Percentiles rank a stretch among this genome's conserved stretches.
phyloP scores from a whole-genome alignment of 1,140 invertebrate genomes.

The Caenorhabditis latens region DNA sequence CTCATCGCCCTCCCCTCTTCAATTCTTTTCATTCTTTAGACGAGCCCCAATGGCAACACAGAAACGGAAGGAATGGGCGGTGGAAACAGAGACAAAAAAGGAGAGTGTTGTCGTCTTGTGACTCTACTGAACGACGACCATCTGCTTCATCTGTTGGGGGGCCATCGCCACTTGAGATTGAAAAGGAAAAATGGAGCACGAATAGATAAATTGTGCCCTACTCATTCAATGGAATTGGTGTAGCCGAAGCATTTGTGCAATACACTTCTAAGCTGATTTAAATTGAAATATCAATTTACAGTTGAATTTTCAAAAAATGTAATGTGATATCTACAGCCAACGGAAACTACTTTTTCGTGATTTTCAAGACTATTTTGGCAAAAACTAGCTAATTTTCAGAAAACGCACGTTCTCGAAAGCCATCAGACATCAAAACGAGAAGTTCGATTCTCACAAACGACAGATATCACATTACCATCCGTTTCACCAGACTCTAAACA shows the following conservation, averaged over 20 bases:
- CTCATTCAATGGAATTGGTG: too few relatives aligned
- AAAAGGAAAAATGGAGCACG: background rate
- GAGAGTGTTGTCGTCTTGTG: slow-evolving; percentile 39
- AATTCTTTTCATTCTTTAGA: slow-evolving; percentile 7
- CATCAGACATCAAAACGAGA: background rate
- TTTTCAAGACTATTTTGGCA: too few relatives aligned
- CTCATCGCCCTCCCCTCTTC: background rate
- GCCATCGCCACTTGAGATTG: background rate
- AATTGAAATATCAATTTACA: too few relatives aligned
- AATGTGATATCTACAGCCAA: too few relatives aligned
- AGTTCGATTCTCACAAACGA: background rate
- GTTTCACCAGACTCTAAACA: background rate
- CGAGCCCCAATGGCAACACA: background rate
- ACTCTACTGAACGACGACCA: slow-evolving; percentile 46
- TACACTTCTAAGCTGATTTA: too few relatives aligned
- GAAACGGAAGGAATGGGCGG: slow-evolving; percentile 15
- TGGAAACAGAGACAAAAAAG: slow-evolving; percentile 22
- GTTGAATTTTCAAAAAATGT: too few relatives aligned
- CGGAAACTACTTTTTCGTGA: too few relatives aligned
- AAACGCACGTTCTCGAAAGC: background rate
- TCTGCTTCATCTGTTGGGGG: background rate
- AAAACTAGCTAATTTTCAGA: background rate
- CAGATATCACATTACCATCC: slow-evolving; percentile 23
- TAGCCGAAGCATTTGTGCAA: too few relatives aligned
- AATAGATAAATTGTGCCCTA: too few relatives aligned